Evolutionary conservation across 2,888 invertebrate species (phyloP), one percentile per base, ranked within the genome.

Genomic region (Phragmatobia fuliginosa): DNA sequence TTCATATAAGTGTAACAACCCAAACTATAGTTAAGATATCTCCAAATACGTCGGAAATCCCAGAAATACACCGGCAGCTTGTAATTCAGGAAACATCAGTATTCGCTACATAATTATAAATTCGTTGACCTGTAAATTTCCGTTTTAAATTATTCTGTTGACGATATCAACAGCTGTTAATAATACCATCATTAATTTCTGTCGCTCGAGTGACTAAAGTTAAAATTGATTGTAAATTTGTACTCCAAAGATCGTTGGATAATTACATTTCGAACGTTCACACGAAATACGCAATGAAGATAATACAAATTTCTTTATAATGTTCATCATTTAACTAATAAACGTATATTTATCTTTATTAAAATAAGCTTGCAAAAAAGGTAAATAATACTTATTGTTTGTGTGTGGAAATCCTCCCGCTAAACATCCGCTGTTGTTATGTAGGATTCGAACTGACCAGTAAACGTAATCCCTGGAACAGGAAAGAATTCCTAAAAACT

Each of bases 41-140:
- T 31, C 1, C 6, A 67, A 70, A 64, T 68, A 71, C 63, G 49
- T 60, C 21, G 14, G 25, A 32, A 32, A 36, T 49, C 25, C 18
- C 28, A 32, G 18, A 36, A 52, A 52, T 63, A 49, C 56, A 36
- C 11, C 10, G 32, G 31, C 21, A 78, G 76, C 79, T 84, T 83
- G 81, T 81, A 83, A 85, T 83, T 82, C 84, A 78, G 81, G 79
- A 79, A 80, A 84, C 83, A 84, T 84, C 80, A 82, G 81, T 79
- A 78, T 83, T 79, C 79, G 76, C 79, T 82, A 86, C 85, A 85
- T 86, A 85, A 88, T 88, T 88, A 86, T 83, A 87, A 88, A 87
- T 84, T 83, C 87, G 85, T 84, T 85, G 87, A 87, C 87, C 88
- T 88, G 85, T 83, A 82, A 81, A 84, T 83, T 83, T 83, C 75